Conservation (phyloP, 2,888 invertebrate genomes). For the Agrotis segetum region DNA sequence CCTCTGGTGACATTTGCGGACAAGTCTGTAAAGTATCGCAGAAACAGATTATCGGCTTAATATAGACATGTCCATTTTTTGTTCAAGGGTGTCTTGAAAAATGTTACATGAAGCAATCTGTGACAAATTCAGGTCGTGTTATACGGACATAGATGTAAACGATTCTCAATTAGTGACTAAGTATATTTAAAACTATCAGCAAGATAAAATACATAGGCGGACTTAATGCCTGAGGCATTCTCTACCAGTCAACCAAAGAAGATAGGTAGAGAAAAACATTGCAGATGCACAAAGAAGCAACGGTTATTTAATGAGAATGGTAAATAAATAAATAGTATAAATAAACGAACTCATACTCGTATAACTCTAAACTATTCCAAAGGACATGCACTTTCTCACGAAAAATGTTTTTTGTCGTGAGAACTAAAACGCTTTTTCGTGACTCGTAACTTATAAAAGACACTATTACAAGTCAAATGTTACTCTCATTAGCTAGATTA, state of each 20-base stretch:
- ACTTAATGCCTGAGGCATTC: no score
- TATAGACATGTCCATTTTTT: constrained; percentile 23
- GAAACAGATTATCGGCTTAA: constrained; percentile 18
- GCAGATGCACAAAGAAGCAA: no score
- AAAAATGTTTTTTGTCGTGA: constrained; percentile 30
- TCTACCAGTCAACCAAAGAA: no score
- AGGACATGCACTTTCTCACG: constrained; percentile 10
- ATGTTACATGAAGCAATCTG: background rate
- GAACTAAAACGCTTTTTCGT: constrained; percentile 40
- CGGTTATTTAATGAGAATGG: no score
- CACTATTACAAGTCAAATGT: constrained; percentile 41
- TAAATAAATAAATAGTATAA: no score
- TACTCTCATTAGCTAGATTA: constrained; percentile 32
- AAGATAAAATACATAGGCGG: no score
- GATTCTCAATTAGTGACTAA: background rate
- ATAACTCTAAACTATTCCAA: background rate
- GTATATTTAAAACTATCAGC: no score
- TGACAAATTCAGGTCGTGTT: background rate
- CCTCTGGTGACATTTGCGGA: constrained; percentile 37
- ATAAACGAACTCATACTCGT: no score
- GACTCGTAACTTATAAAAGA: constrained; percentile 27
- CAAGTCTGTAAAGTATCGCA: constrained; percentile 16
- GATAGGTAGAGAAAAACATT: no score
- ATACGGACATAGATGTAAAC: background rate
- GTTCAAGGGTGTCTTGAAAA: constrained; percentile 30